Conservation (phyloP, 1,140 invertebrate genomes). For the Drosophila serrata region DNA sequence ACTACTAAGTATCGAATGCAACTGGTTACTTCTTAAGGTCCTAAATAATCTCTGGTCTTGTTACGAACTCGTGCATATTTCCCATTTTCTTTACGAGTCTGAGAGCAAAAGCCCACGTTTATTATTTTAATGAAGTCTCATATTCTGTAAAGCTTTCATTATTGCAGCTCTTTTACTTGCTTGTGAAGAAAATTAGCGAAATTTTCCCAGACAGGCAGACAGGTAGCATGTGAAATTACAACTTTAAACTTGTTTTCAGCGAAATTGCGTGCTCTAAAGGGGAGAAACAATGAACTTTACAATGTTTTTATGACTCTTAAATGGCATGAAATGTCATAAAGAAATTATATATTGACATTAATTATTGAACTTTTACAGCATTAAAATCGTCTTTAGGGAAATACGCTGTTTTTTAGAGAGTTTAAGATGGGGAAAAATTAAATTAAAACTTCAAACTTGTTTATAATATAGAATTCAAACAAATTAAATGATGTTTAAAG, state of each 20-base stretch:
- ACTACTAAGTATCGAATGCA: neutral
- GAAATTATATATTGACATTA: neutral
- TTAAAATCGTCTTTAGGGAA: neutral
- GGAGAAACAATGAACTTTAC: conserved; percentile 9
- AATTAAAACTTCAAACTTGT: too few species aligned
- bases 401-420: too few species aligned
- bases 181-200: conserved; percentile 10
- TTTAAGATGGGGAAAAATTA: neutral
- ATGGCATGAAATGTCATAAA: neutral
- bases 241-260: conserved; percentile 14
- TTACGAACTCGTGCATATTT: neutral
- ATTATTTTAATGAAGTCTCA: conserved; percentile 8
- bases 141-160: conserved; percentile 13
- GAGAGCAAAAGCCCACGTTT: conserved; percentile 1
- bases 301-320: conserved; percentile 2
- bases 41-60: neutral
- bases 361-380: neutral
- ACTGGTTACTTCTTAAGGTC: neutral
- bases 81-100: neutral
- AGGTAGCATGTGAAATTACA: conserved; percentile 19
- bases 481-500: neutral
- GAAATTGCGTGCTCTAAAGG: neutral
- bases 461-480: too few species aligned
- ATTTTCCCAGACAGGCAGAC: conserved; percentile 7
- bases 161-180: conserved; percentile 9